Percentiles rank a stretch among this genome's conserved stretches.
These are phyloP conservation scores for Rhea americana DNA, from an alignment of 2,113 vertebrate species.

Conservation along the genomic window DNA sequence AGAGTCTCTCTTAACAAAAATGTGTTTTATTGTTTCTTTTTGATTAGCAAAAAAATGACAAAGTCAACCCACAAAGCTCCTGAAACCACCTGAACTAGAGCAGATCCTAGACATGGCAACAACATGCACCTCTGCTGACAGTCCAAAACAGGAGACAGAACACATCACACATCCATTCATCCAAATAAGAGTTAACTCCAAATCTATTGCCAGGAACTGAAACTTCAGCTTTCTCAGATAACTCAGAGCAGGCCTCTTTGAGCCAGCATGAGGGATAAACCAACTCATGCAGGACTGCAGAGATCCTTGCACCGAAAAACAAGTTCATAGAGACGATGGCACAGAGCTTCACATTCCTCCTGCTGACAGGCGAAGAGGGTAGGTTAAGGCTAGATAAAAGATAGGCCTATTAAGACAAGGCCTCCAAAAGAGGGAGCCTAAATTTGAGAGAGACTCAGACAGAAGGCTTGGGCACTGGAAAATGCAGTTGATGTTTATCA, in stretches of 20 bases:
- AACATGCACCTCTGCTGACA: background rate
- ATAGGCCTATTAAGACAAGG: background rate
- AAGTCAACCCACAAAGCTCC: background rate
- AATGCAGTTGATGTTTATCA: background rate
- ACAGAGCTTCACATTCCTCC: rapidly evolving
- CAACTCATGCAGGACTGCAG: rapidly evolving
- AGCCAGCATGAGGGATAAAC: background rate
- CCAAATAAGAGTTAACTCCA: background rate
- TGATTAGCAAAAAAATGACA: background rate
- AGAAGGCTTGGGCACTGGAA: background rate
- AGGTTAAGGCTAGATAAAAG: background rate
- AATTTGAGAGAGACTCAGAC: background rate
- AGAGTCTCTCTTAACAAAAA: background rate
- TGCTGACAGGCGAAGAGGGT: background rate
- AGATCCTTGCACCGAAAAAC: background rate
- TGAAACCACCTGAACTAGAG: background rate
- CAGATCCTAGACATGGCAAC: background rate
- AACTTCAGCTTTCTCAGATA: background rate
- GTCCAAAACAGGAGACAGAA: background rate
- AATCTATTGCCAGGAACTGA: rapidly evolving
- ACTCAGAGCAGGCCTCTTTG: background rate
- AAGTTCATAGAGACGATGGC: rapidly evolving
- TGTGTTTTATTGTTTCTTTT: background rate
- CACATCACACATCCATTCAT: rapidly evolving
- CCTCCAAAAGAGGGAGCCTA: background rate